phyloP scores from a whole-genome alignment of 1,140 invertebrate genomes.

The Micrasema minimum region DNA sequence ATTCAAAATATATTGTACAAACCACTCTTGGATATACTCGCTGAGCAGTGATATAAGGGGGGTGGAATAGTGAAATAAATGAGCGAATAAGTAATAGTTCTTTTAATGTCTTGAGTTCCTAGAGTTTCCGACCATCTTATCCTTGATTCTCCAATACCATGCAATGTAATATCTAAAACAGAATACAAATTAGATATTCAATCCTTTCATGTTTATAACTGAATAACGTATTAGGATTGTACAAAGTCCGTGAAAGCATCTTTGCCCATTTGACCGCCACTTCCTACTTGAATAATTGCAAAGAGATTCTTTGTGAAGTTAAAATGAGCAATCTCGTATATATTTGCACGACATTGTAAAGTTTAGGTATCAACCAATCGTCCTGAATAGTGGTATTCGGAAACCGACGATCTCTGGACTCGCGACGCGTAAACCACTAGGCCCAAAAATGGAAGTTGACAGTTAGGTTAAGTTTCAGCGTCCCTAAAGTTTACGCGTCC shows the following conservation, averaged over 20 bases:
- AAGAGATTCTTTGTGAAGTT: background rate
- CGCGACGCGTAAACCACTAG: too few relatives aligned
- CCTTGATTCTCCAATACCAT: conserved; percentile 1
- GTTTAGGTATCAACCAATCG: too few relatives aligned
- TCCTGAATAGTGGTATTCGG: too few relatives aligned
- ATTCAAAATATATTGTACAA: too few relatives aligned
- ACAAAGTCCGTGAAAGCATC: too few relatives aligned
- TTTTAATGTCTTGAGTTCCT: background rate
- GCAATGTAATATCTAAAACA: background rate
- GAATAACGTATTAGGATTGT: background rate
- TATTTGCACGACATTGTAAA: too few relatives aligned
- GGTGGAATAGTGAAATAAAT: conserved; percentile 17
- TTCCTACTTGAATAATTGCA: background rate
- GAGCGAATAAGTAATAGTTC: background rate
- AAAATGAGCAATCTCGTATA: background rate
- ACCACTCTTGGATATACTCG: background rate
- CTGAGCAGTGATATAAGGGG: background rate
- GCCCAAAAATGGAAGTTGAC: too few relatives aligned
- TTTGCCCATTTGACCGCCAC: too few relatives aligned
- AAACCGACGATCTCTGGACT: too few relatives aligned
- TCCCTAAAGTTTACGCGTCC: too few relatives aligned
- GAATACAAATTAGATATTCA: background rate
- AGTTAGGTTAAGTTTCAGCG: too few relatives aligned
- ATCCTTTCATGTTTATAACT: background rate
- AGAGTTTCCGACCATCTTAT: conserved; percentile 4